These are phyloP conservation scores for Gonatopus flavifemur DNA, from an alignment of 1,140 invertebrate species.

Conservation along the genomic window DNA sequence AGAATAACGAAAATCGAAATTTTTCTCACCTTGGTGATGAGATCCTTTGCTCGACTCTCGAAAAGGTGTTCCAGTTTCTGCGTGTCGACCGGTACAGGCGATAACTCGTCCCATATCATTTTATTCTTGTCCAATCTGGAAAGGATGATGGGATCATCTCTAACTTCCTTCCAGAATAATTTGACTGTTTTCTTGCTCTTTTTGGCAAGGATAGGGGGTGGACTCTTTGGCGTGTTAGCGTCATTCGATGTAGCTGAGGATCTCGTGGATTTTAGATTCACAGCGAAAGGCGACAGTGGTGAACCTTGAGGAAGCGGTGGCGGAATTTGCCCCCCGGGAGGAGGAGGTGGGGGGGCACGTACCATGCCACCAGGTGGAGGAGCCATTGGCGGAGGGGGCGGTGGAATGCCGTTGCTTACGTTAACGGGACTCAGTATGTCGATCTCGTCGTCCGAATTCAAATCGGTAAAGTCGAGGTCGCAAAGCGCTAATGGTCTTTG, in stretches of 20 bases:
- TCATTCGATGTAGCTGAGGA: slow-evolving; percentile 22
- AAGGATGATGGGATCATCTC: slow-evolving; percentile 78
- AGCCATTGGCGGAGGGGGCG: slow-evolving; percentile 69
- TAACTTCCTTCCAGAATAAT: slow-evolving; percentile 97
- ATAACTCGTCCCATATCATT: slow-evolving; percentile 95
- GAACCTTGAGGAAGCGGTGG: slow-evolving; percentile 52
- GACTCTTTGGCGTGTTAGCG: slow-evolving; percentile 45
- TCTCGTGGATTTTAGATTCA: slow-evolving; percentile 43
- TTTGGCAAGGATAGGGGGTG: slow-evolving; percentile 57
- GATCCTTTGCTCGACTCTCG: slow-evolving; percentile 94
- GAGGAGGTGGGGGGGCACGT: slow-evolving; percentile 52
- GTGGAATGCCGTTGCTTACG: slow-evolving; percentile 66
- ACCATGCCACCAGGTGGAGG: slow-evolving; percentile 47
- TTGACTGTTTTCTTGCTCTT: slow-evolving; percentile 99
- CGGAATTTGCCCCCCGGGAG: slow-evolving; percentile 44
- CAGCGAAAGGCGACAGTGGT: slow-evolving; percentile 53
- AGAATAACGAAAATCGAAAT: slow-evolving; percentile 1
- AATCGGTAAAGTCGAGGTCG: slow-evolving; percentile 95
- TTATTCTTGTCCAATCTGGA: slow-evolving; percentile 65
- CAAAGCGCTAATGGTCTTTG: slow-evolving; percentile 86
- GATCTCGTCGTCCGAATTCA: slow-evolving; percentile 78
- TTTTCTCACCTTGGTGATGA: slow-evolving; percentile 81
- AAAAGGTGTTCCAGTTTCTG: slow-evolving; percentile 96
- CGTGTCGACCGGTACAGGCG: slow-evolving; percentile 82
- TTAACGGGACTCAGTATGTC: slow-evolving; percentile 66